phyloP scores from a whole-genome alignment of 2,888 invertebrate genomes.

The Scaptomyza polygonia region DNA sequence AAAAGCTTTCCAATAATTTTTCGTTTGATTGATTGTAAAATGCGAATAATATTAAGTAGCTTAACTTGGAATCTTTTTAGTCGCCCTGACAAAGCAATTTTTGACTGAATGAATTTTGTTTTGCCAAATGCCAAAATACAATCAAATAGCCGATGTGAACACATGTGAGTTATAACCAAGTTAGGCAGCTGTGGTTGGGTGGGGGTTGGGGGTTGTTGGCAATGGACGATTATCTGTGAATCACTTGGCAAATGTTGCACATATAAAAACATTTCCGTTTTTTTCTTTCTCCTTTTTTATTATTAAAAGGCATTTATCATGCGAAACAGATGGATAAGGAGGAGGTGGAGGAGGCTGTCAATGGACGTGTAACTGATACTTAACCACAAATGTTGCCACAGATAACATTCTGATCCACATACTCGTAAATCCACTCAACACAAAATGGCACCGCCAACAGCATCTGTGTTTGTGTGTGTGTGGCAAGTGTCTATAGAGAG shows the following conservation, averaged over 20 bases:
- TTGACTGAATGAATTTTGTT: slow-evolving; percentile 7
- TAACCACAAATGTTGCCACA: slow-evolving; percentile 78
- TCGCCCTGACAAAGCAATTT: too few relatives aligned
- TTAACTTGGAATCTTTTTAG: background rate
- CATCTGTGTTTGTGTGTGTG: slow-evolving; percentile 37
- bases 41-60: background rate
- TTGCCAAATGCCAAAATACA: slow-evolving; percentile 2
- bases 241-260: slow-evolving; percentile 31
- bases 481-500: slow-evolving; percentile 63
- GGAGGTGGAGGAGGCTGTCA: slow-evolving; percentile 54
- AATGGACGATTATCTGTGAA: slow-evolving; percentile 14
- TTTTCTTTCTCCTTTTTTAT: slow-evolving; percentile 65
- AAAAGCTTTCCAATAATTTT: too few relatives aligned
- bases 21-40: background rate
- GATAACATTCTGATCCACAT: slow-evolving; percentile 32
- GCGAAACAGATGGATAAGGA: slow-evolving; percentile 22
- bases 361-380: slow-evolving; percentile 68
- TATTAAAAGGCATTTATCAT: slow-evolving; percentile 80
- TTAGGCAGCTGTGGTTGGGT: background rate
- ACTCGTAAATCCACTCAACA: slow-evolving; percentile 70
- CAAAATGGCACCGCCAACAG: slow-evolving; percentile 72
- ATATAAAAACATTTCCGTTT: slow-evolving; percentile 40
- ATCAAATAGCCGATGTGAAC: background rate
- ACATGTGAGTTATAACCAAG: background rate
- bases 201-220: background rate